Evolutionary conservation across 2,113 vertebrate species (phyloP).

Genomic region (Hirundichthys speculiger): DNA sequence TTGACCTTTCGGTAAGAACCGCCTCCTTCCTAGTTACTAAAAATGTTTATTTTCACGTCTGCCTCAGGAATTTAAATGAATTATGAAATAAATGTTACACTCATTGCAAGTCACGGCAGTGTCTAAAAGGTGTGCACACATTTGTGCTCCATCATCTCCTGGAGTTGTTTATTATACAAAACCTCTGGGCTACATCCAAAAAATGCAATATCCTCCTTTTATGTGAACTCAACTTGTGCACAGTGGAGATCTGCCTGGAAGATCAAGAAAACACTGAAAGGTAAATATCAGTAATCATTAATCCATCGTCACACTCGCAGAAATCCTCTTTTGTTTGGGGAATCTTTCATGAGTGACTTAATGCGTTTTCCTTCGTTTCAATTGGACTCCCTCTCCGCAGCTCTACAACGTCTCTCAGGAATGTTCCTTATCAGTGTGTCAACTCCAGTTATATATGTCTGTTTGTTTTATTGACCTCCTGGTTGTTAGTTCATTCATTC

Average conservation of each 20-base stretch:
- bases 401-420: slow-evolving; percentile 30
- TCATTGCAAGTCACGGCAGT: too few species aligned
- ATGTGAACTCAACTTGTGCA: slow-evolving; percentile 14
- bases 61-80: too few species aligned
- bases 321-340: neutral
- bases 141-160: too few species aligned
- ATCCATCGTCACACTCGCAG: neutral
- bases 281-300: slow-evolving; percentile 20
- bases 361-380: neutral
- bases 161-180: slow-evolving; percentile 4
- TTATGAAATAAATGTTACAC: too few species aligned
- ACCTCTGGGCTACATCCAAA: slow-evolving; percentile 25
- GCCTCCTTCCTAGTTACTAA: too few species aligned
- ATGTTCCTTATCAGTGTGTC: slow-evolving; percentile 53
- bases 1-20: too few species aligned
- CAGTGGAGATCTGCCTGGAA: slow-evolving; percentile 19
- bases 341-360: neutral
- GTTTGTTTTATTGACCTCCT: slow-evolving; percentile 49
- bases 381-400: neutral
- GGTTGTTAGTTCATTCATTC: slow-evolving; percentile 43
- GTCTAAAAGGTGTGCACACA: too few species aligned
- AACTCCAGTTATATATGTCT: slow-evolving; percentile 15
- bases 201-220: slow-evolving; percentile 15
- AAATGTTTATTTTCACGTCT: too few species aligned
- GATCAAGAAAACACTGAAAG: slow-evolving; percentile 12